Conservation (phyloP, 2,113 vertebrate species). For the Ictalurus furcatus region DNA sequence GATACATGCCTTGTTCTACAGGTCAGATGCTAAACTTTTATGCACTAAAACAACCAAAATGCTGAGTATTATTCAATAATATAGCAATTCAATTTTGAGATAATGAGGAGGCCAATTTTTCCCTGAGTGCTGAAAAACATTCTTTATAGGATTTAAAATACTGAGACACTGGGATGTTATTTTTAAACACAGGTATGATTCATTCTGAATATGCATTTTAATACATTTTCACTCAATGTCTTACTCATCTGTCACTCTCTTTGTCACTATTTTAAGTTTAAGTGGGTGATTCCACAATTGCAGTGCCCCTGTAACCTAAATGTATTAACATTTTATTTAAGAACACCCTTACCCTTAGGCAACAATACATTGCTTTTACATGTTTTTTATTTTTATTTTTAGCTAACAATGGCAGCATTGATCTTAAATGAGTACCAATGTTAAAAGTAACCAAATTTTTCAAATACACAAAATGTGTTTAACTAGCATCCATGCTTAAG, state of each 20-base stretch:
- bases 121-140: background rate
- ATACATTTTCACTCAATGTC: background rate
- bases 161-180: background rate
- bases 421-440: background rate
- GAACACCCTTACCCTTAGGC: background rate
- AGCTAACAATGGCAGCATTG: background rate
- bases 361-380: background rate
- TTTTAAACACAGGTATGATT: background rate
- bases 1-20: background rate
- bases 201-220: background rate
- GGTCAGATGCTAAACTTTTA: background rate
- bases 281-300: background rate
- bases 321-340: background rate
- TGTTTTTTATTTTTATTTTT: background rate
- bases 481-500: background rate
- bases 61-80: background rate
- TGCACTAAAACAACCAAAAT: background rate
- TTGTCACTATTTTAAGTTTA: background rate
- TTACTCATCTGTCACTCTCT: background rate
- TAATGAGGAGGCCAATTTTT: background rate
- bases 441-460: background rate
- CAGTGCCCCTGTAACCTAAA: background rate
- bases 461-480: background rate
- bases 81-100: background rate
- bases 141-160: background rate